Evolutionary conservation across 2,888 invertebrate genomes (phyloP).

Genomic region (Meganola albula): DNA sequence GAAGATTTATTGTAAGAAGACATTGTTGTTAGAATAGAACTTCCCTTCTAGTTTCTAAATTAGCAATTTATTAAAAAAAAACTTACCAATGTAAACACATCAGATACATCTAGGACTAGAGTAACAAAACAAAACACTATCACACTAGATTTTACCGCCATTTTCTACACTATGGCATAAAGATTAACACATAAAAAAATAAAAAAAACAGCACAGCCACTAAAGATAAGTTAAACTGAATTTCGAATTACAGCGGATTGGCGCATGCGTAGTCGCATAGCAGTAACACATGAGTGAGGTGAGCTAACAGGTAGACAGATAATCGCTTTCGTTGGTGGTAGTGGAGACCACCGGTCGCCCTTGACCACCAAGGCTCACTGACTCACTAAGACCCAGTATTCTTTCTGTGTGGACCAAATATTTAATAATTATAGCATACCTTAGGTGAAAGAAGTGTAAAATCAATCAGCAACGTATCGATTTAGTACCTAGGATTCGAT

Average conservation of each 20-base stretch:
- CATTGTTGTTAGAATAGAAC: too few relatives aligned
- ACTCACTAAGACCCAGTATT: constrained; percentile 44
- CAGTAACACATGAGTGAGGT: constrained; percentile 24
- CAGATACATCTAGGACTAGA: constrained; percentile 44
- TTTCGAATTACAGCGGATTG: constrained; percentile 4
- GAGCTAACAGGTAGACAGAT: constrained; percentile 24
- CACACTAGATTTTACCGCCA: constrained; percentile 35
- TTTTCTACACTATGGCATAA: constrained; percentile 9
- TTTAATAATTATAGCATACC: too few relatives aligned
- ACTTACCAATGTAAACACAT: constrained; percentile 54
- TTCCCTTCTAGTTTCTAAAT: too few relatives aligned
- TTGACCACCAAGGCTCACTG: constrained; percentile 59
- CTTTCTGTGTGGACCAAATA: too few relatives aligned
- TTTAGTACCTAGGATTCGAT: too few relatives aligned
- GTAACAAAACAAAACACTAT: constrained; percentile 44
- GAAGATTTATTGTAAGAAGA: too few relatives aligned
- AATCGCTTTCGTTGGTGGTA: constrained; percentile 19
- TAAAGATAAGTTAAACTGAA: too few relatives aligned
- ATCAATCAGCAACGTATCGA: too few relatives aligned
- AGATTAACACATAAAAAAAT: constrained; percentile 10
- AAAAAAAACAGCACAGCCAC: too few relatives aligned
- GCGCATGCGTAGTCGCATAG: constrained; percentile 20
- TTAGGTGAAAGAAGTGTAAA: too few relatives aligned
- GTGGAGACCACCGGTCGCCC: constrained; percentile 48
- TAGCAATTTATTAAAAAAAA: too few relatives aligned